Conservation (phyloP, 53 echinoderm and acorn worm genomes). For the Hippasteria phrygiana region DNA sequence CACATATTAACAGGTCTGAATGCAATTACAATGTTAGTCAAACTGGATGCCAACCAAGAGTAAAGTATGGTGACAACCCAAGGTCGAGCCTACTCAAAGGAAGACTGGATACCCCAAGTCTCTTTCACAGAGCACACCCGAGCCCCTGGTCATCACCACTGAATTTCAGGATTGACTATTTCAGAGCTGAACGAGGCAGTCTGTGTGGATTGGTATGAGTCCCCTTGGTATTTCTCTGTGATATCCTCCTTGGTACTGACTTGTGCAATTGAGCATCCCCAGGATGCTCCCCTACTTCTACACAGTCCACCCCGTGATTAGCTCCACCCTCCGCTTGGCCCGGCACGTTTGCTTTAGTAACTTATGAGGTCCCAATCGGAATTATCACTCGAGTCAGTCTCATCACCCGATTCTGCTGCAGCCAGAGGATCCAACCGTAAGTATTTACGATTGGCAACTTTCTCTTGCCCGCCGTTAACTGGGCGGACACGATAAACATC, state of each 20-base stretch:
- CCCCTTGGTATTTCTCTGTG: background rate
- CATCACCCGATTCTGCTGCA: background rate
- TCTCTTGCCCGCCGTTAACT: no score
- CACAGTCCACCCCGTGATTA: background rate
- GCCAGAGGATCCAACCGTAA: background rate
- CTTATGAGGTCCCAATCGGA: no score
- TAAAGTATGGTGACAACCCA: background rate
- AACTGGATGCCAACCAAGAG: background rate
- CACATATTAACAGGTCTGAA: no score
- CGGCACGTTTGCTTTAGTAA: no score
- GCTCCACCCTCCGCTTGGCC: no score
- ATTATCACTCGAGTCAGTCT: no score
- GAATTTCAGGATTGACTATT: background rate
- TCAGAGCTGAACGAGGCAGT: background rate
- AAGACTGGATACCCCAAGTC: conserved; percentile 50
- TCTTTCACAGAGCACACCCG: conserved; percentile 2
- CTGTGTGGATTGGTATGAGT: conserved; percentile 2
- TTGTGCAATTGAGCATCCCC: background rate
- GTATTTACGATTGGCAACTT: background rate
- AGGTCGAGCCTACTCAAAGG: background rate
- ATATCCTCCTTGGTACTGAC: background rate
- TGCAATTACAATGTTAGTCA: no score
- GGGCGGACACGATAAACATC: conserved; percentile 17
- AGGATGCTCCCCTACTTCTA: conserved; percentile 8
- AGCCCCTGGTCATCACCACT: background rate